Percentiles rank a stretch among this genome's conserved stretches.
phyloP scores from a whole-genome alignment of 2,797 vertebrate genomes.

The Spea hammondii region DNA sequence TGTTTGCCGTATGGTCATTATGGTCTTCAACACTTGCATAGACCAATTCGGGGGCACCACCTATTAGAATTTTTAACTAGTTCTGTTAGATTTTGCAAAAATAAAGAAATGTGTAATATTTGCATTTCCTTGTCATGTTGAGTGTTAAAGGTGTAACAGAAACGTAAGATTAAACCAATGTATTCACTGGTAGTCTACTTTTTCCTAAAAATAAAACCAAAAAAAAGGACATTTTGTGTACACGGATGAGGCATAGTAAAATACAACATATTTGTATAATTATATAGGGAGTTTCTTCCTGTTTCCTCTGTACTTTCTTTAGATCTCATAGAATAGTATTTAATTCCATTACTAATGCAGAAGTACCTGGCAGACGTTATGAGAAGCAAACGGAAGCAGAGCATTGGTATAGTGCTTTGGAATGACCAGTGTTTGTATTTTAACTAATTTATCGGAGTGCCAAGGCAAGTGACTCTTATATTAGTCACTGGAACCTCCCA shows the following conservation, averaged over 20 bases:
- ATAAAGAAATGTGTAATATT: too few species aligned
- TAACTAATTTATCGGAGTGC: conserved; percentile 42
- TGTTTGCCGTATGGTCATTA: too few species aligned
- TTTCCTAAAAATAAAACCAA: too few species aligned
- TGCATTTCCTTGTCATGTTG: too few species aligned
- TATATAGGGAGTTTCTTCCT: conserved; percentile 23
- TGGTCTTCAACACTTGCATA: too few species aligned
- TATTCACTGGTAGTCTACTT: too few species aligned
- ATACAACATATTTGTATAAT: conserved; percentile 32
- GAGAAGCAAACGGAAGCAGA: conserved; percentile 29
- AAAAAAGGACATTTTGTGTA: background rate
- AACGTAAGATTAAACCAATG: too few species aligned
- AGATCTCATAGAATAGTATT: conserved; percentile 37
- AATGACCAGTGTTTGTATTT: conserved; percentile 22
- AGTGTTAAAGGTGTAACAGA: too few species aligned
- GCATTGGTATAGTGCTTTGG: conserved; percentile 22
- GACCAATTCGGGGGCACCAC: too few species aligned
- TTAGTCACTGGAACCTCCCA: conserved; percentile 62
- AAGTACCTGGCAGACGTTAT: conserved; percentile 48
- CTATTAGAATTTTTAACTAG: too few species aligned
- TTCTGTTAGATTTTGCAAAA: too few species aligned
- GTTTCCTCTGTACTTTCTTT: conserved; percentile 38
- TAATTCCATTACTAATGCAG: conserved; percentile 45
- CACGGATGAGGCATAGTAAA: conserved; percentile 27
- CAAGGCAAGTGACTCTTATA: conserved; percentile 59